Conservation (phyloP, 2,888 invertebrate genomes). For the Mechanitis messenoides region DNA sequence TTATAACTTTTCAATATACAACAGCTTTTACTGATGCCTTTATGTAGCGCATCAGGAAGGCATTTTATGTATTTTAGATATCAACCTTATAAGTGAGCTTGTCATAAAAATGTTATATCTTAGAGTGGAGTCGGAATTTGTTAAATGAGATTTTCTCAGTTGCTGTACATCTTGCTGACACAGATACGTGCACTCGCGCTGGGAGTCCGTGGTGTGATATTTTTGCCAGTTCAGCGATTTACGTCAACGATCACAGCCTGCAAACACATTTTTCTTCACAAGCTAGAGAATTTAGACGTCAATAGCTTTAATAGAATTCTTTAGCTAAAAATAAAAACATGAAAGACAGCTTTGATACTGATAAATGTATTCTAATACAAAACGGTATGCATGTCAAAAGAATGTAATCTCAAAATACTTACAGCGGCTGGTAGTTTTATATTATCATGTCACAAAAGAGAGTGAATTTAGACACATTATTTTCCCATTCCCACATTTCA, state of each 20-base stretch:
- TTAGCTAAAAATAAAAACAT: too few relatives aligned
- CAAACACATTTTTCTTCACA: too few relatives aligned
- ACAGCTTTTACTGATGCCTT: too few relatives aligned
- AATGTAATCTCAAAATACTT: constrained; percentile 14
- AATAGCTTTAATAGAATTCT: background rate
- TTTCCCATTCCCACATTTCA: constrained; percentile 29
- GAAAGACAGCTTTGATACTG: background rate
- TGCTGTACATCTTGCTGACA: constrained; percentile 7
- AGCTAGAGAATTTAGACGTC: background rate
- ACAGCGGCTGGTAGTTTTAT: constrained; percentile 13
- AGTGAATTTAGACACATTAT: constrained; percentile 29
- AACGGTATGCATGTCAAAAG: constrained; percentile 7
- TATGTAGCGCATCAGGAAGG: background rate
- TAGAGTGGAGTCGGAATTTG: constrained; percentile 11
- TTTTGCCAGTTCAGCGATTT: constrained; percentile 7
- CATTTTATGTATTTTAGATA: constrained; percentile 1
- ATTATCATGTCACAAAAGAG: constrained; percentile 23
- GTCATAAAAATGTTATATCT: constrained; percentile 15
- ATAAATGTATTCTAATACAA: background rate
- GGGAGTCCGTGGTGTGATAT: constrained; percentile 7
- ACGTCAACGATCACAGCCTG: background rate
- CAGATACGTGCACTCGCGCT: constrained; percentile 10
- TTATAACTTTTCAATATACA: too few relatives aligned
- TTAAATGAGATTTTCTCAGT: constrained; percentile 14
- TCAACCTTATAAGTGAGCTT: background rate